Evolutionary conservation across 2,113 vertebrate genomes (phyloP), one percentile per base, ranked within the genome.

Genomic region (Nothobranchius kuhntae): DNA sequence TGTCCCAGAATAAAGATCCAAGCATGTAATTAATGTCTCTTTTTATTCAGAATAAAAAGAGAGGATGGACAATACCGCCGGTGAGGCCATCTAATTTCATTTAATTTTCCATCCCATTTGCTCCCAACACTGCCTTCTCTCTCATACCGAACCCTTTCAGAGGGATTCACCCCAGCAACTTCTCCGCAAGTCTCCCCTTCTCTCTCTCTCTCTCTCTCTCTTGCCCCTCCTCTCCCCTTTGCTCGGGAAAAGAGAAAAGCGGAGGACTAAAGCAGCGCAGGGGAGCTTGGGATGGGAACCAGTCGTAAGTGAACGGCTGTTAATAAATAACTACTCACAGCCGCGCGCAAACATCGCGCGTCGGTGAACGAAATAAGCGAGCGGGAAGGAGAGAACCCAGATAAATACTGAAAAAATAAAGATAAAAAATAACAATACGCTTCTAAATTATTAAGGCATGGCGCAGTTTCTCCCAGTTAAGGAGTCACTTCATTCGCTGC

Each of bases 21-120:
- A 94, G 92, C 94, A 93, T 96, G 96, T 97, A 96, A 98, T 97
- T 98, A 96, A 99, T 98, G 94, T 95, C 93, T 94, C 95, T 95
- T 95, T 94, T 2, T 47, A 10, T 46, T 3, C 4, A 26, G 12
- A 4, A 9, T 51, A 21, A 59, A 68, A 94, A 94, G 93, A 91
- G 55, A 75, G 13, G 51, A 88, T 88, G 92, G 87, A 97, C 95
- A 99, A 98, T 96, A 94, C 89, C 84, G 89, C 89, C 93, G 93
- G 96, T 98, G 95, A 96, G 94, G 94, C 95, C 95, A 95, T 98
- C 96, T 97, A 93, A 96, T 96, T 96, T 98, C 94, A 96, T 98
- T 98, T 95, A 95, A 97, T 98, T 97, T 96, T 98, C 96, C 96
- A 95, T 97, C 96, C 95, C 95, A 98, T 98, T 98, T 95, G 93